Percentiles rank a stretch among this genome's conserved stretches.
Evolutionary conservation across 1,140 invertebrate genomes (phyloP).

Genomic region (Meloidogyne hapla): DNA sequence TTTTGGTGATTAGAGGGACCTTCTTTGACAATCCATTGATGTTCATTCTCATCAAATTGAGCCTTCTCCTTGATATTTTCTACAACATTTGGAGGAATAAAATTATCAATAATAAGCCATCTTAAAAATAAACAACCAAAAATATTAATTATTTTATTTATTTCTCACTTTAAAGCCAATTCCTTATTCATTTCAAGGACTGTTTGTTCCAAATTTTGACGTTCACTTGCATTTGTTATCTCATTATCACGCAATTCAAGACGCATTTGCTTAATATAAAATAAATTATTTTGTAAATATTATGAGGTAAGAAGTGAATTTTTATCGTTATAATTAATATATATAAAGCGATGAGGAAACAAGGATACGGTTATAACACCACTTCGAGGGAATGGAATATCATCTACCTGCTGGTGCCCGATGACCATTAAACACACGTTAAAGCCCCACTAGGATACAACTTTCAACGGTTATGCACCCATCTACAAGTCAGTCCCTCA

Average conservation of each 20-base stretch:
- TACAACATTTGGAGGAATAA: conserved; percentile 87
- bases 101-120: conserved; percentile 89
- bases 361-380: too few species aligned
- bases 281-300: neutral
- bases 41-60: conserved; percentile 75
- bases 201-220: conserved; percentile 77
- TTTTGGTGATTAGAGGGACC: neutral
- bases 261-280: conserved; percentile 66
- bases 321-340: too few species aligned
- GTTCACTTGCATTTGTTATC: conserved; percentile 77
- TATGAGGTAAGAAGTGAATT: too few species aligned
- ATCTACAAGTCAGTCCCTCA: too few species aligned
- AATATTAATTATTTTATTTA: conserved; percentile 9
- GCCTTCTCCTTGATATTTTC: conserved; percentile 75
- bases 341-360: too few species aligned
- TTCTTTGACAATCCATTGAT: conserved; percentile 20
- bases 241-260: conserved; percentile 79
- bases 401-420: too few species aligned
- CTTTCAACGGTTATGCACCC: too few species aligned
- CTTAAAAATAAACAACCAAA: conserved; percentile 64
- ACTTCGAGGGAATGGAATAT: too few species aligned
- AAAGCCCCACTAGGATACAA: too few species aligned
- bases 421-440: too few species aligned
- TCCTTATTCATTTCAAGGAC: conserved; percentile 77
- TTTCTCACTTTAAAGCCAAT: conserved; percentile 68